Percentiles rank a stretch among this genome's conserved stretches.
Evolutionary conservation across 2,888 invertebrate genomes (phyloP).

Genomic region (Merodon equestris): DNA sequence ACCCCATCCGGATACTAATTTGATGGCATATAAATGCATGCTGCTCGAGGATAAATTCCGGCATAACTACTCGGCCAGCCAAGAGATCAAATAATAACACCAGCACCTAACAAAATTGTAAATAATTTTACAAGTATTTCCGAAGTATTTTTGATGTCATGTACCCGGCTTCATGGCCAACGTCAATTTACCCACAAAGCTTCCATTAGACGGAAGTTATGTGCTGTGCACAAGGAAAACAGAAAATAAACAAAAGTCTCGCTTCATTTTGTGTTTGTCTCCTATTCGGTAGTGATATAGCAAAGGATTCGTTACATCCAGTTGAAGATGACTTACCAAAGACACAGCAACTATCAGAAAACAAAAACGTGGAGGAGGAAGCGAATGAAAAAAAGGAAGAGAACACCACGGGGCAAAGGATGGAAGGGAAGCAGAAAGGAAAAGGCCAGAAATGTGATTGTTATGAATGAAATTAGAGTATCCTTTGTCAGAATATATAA

Average conservation of each 20-base stretch:
- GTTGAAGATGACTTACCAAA: not conserved
- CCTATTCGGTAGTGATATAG: not conserved
- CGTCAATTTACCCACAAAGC: slow-evolving; percentile 47
- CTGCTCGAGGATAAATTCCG: not conserved
- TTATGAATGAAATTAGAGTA: slow-evolving; percentile 58
- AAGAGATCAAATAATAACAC: slow-evolving; percentile 21
- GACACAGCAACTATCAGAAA: not conserved
- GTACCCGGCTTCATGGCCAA: slow-evolving; percentile 22
- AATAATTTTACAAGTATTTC: slow-evolving; percentile 57
- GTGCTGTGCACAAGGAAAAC: no score
- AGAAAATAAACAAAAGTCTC: no score
- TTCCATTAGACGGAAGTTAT: slow-evolving; percentile 29
- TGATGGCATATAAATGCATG: no score
- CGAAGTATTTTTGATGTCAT: slow-evolving; percentile 61
- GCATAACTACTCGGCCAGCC: slow-evolving; percentile 18
- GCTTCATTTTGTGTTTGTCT: no score
- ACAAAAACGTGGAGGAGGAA: not conserved
- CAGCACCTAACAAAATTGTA: slow-evolving; percentile 50
- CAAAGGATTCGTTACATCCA: no score
- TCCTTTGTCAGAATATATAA: slow-evolving; percentile 60
- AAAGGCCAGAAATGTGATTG: slow-evolving; percentile 44
- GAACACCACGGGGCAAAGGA: slow-evolving; percentile 36
- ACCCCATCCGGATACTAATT: not conserved
- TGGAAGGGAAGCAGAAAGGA: slow-evolving; percentile 3
- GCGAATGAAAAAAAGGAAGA: slow-evolving; percentile 12